Evolutionary conservation across 2,113 vertebrate species (phyloP).

Genomic region (Paramormyrops kingsleyae): DNA sequence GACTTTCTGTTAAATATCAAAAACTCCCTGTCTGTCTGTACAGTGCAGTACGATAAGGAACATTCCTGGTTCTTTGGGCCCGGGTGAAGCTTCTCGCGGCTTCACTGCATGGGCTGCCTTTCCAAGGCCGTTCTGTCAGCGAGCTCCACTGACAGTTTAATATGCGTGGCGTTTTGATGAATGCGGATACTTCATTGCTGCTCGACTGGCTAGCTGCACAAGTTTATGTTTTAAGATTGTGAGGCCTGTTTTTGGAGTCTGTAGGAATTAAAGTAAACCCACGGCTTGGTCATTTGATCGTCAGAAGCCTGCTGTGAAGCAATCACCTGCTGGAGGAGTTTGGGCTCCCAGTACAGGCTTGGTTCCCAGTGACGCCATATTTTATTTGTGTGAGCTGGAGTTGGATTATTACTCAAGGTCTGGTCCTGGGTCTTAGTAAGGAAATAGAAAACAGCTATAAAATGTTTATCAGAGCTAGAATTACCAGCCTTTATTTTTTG

Average conservation of each 20-base stretch:
- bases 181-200: neutral
- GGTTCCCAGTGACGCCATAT: constrained; percentile 43
- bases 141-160: neutral
- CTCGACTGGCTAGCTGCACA: neutral
- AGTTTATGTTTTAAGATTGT: neutral
- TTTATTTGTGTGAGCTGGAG: constrained; percentile 50
- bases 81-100: neutral
- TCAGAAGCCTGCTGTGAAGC: neutral
- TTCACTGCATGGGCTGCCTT: neutral
- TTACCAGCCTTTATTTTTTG: constrained; percentile 46
- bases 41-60: neutral
- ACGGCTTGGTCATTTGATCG: neutral
- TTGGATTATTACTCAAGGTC: constrained; percentile 48
- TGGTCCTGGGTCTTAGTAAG: constrained; percentile 42
- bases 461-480: constrained; percentile 57
- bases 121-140: neutral
- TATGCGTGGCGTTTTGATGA: neutral
- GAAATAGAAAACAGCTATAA: constrained; percentile 59
- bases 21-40: neutral
- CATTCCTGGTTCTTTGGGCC: neutral
- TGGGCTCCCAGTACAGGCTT: constrained; percentile 3
- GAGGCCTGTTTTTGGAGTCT: neutral
- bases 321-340: neutral
- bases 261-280: neutral
- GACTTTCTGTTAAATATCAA: neutral